Percentiles rank a stretch among this genome's conserved stretches.
These are phyloP conservation scores for Beroe forskalii DNA, from an alignment of 37 sponge, comb jelly and placozoan genomes.

Conservation along the genomic window DNA sequence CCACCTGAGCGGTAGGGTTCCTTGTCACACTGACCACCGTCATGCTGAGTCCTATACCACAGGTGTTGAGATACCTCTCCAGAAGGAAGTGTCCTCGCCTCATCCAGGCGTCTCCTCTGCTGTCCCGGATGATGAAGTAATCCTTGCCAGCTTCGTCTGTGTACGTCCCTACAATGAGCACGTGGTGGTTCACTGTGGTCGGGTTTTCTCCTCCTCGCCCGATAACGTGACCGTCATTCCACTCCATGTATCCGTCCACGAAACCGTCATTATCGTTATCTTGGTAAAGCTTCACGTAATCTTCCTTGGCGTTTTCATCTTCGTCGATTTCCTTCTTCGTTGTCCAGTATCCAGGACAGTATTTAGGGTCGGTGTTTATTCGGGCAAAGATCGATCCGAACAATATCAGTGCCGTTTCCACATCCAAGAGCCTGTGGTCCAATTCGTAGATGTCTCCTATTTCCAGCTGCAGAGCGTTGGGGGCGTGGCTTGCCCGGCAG, in stretches of 20 bases:
- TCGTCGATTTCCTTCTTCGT: not conserved
- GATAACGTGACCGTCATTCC: conserved; percentile 42
- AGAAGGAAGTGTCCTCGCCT: conserved; percentile 29
- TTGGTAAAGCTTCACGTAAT: not conserved
- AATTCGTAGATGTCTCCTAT: not conserved
- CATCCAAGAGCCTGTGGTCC: not conserved
- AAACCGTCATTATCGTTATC: conserved; percentile 7
- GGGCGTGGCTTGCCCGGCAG: conserved; percentile 18
- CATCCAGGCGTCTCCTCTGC: conserved; percentile 52
- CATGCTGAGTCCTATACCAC: not conserved
- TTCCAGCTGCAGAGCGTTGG: conserved; percentile 41
- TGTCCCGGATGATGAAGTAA: conserved; percentile 18
- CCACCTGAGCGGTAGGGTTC: not conserved
- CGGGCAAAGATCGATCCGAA: not conserved
- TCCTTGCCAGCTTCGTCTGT: not conserved
- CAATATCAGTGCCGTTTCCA: not conserved
- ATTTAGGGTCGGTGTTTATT: not conserved
- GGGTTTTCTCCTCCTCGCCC: not conserved
- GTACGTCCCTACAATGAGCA: conserved; percentile 7
- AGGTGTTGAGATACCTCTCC: not conserved
- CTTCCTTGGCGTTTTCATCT: not conserved
- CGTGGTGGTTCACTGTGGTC: not conserved
- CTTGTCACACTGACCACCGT: not conserved
- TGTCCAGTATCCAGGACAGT: not conserved
- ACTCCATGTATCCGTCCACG: not conserved